phyloP scores from a whole-genome alignment of 1,140 invertebrate genomes.

The Meloidogyne hapla region DNA sequence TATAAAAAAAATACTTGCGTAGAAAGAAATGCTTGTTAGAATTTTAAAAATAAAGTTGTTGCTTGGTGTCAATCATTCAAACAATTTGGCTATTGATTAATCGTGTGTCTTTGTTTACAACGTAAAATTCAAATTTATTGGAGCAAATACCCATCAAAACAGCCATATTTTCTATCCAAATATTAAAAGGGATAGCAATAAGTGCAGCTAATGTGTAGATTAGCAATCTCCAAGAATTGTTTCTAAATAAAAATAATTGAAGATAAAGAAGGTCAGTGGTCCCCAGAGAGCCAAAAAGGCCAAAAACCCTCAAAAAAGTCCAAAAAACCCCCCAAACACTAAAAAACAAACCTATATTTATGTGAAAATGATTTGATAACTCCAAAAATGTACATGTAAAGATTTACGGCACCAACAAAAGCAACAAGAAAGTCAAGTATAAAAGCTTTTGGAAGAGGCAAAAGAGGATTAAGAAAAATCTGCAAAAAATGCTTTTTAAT shows the following conservation, averaged over 20 bases:
- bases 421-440: constrained; percentile 58
- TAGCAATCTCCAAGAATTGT: constrained; percentile 48
- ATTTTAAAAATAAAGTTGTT: constrained; percentile 8
- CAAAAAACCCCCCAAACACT: too few species aligned
- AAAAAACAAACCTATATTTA: constrained; percentile 55
- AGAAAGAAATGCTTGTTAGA: not conserved
- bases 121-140: constrained; percentile 60
- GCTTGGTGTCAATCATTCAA: constrained; percentile 9
- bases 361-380: constrained; percentile 63
- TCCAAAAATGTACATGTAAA: constrained; percentile 64
- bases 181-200: constrained; percentile 61
- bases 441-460: constrained; percentile 55
- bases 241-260: constrained; percentile 40
- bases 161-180: constrained; percentile 63
- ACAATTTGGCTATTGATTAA: constrained; percentile 39
- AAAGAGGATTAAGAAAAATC: constrained; percentile 56
- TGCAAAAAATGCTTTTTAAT: constrained; percentile 26
- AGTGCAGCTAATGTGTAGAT: constrained; percentile 59
- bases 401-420: constrained; percentile 63
- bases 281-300: not conserved
- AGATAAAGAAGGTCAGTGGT: constrained; percentile 17
- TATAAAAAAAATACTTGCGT: not conserved
- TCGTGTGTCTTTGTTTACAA: constrained; percentile 42
- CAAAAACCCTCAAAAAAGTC: too few species aligned
- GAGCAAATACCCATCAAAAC: constrained; percentile 62